phyloP scores from a whole-genome alignment of 2,113 vertebrate species.

The Osmerus mordax region DNA sequence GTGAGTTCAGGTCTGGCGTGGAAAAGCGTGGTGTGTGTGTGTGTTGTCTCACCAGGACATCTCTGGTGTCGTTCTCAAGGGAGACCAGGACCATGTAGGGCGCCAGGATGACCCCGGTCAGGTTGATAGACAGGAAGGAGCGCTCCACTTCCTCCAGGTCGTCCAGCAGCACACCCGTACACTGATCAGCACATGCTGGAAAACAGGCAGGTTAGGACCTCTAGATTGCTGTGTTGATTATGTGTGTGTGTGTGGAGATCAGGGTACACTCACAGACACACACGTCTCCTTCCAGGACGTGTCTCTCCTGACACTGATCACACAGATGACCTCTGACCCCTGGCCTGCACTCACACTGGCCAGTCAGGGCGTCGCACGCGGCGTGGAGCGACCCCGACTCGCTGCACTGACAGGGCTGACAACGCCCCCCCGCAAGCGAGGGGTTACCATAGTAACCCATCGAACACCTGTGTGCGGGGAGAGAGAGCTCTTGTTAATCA shows the following conservation, averaged over 20 bases:
- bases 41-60: conserved; percentile 69
- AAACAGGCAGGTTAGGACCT: not conserved
- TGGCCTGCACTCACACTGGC: conserved; percentile 80
- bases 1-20: not conserved
- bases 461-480: conserved; percentile 76
- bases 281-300: conserved; percentile 71
- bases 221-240: not conserved
- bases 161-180: conserved; percentile 77
- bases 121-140: conserved; percentile 73
- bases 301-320: conserved; percentile 78
- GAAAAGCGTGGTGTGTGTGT: not conserved
- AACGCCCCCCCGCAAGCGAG: conserved; percentile 60
- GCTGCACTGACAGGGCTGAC: conserved; percentile 77
- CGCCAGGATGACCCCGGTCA: conserved; percentile 62
- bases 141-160: conserved; percentile 68
- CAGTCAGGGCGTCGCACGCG: conserved; percentile 72
- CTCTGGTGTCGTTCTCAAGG: conserved; percentile 76
- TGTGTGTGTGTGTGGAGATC: not conserved
- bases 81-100: conserved; percentile 72
- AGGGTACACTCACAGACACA: conserved; percentile 83
- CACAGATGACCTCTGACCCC: conserved; percentile 82
- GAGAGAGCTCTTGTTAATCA: not conserved
- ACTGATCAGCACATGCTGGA: conserved; percentile 85
- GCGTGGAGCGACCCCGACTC: conserved; percentile 70
- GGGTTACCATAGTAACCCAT: conserved; percentile 84